phyloP scores from a whole-genome alignment of 2,113 vertebrate species.

The Neolamprologus sp. region DNA sequence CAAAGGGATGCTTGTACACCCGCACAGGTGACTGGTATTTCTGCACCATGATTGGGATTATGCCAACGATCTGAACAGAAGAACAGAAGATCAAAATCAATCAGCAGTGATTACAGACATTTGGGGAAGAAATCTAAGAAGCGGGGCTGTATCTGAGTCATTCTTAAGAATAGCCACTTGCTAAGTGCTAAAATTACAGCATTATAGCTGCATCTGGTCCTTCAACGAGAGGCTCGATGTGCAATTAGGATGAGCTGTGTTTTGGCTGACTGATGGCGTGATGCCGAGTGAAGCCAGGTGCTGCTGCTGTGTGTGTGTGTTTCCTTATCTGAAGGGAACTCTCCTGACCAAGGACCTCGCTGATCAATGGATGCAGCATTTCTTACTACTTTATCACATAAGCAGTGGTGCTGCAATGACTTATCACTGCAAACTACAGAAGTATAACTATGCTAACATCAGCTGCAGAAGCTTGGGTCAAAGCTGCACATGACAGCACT shows the following conservation, averaged over 20 bases:
- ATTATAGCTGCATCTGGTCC: background rate
- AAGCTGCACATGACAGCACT: background rate
- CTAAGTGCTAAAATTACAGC: background rate
- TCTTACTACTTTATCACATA: slow-evolving; percentile 12
- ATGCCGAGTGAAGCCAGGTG: background rate
- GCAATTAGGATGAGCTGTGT: slow-evolving; percentile 7
- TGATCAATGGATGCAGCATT: slow-evolving; percentile 41
- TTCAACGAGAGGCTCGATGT: background rate
- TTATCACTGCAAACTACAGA: background rate
- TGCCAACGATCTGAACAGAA: slow-evolving; percentile 42
- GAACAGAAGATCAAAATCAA: background rate
- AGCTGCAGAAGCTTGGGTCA: background rate
- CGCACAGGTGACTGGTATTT: slow-evolving; percentile 96
- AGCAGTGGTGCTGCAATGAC: background rate
- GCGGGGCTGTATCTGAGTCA: background rate
- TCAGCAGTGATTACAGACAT: background rate
- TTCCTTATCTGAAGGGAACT: background rate
- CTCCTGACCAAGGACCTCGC: background rate
- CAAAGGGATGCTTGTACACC: slow-evolving; percentile 95
- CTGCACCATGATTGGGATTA: slow-evolving; percentile 84
- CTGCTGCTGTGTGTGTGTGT: background rate
- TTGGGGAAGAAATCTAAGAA: background rate
- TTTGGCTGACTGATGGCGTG: background rate
- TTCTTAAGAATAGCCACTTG: background rate
- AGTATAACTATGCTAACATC: background rate